Conservation (phyloP, 2,113 vertebrate genomes). For the Gallinago paraguaiae region DNA sequence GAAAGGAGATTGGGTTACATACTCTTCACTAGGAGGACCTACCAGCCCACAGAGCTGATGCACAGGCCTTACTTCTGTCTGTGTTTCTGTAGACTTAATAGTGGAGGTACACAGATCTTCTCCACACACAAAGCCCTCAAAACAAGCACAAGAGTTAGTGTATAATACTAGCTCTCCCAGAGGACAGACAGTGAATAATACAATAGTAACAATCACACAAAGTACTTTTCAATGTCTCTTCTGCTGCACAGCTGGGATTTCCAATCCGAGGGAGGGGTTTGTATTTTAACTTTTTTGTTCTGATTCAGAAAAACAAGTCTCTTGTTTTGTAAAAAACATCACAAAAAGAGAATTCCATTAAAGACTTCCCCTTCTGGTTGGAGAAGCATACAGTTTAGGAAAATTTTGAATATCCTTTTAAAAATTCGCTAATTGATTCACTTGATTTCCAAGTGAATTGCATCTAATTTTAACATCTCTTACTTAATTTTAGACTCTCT, state of each 20-base stretch:
- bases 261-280: fast-evolving
- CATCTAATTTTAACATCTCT: background rate
- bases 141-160: background rate
- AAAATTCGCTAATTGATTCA: background rate
- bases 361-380: background rate
- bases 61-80: background rate
- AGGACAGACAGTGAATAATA: background rate
- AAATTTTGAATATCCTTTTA: background rate
- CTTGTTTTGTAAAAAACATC: background rate
- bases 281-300: background rate
- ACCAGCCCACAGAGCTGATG: background rate
- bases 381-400: background rate
- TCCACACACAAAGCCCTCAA: background rate
- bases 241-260: background rate
- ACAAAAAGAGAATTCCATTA: background rate
- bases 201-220: background rate
- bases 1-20: background rate
- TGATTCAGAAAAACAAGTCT: background rate
- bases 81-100: background rate
- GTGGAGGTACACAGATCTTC: background rate
- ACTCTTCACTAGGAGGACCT: background rate
- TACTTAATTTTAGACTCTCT: background rate
- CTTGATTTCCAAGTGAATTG: background rate
- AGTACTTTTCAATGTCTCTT: background rate
- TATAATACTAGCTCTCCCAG: background rate